Conservation (phyloP, 1,140 invertebrate genomes). For the Drosophila subobscura region DNA sequence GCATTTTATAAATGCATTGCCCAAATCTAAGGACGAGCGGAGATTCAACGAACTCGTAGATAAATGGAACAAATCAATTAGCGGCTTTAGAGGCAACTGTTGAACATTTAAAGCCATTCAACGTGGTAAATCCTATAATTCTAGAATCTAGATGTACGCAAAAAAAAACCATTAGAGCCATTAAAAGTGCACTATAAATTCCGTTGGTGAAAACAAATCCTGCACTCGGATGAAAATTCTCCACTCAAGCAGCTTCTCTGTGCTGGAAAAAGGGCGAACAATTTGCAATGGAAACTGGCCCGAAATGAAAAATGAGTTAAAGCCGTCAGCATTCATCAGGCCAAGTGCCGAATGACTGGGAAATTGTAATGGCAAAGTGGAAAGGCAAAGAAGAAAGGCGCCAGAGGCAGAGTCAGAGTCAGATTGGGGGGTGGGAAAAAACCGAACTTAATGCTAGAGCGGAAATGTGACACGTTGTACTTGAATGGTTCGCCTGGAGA, state of each 20-base stretch:
- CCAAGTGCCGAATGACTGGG: constrained; percentile 55
- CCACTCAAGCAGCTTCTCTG: constrained; percentile 39
- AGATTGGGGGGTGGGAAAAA: constrained; percentile 2
- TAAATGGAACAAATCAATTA: too few species aligned
- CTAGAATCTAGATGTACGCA: too few species aligned
- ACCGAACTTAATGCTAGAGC: constrained; percentile 30
- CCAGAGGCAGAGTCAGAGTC: background rate
- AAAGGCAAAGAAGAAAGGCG: background rate
- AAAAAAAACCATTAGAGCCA: constrained; percentile 4
- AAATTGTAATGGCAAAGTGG: constrained; percentile 40
- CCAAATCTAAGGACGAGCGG: too few species aligned
- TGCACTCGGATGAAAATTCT: constrained; percentile 34
- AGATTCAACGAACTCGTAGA: too few species aligned
- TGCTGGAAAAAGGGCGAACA: background rate
- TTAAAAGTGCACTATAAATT: background rate
- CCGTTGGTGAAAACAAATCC: constrained; percentile 30
- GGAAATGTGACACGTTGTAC: constrained; percentile 76
- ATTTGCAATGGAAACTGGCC: constrained; percentile 2
- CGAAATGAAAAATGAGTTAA: constrained; percentile 65
- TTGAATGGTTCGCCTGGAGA: constrained; percentile 50
- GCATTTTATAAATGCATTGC: too few species aligned
- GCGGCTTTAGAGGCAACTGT: too few species aligned
- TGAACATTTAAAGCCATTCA: too few species aligned
- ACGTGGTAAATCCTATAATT: too few species aligned
- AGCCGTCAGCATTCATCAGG: constrained; percentile 54